These are phyloP conservation scores for Notothenia rossii DNA, from an alignment of 2,113 vertebrate genomes.

Conservation along the genomic window DNA sequence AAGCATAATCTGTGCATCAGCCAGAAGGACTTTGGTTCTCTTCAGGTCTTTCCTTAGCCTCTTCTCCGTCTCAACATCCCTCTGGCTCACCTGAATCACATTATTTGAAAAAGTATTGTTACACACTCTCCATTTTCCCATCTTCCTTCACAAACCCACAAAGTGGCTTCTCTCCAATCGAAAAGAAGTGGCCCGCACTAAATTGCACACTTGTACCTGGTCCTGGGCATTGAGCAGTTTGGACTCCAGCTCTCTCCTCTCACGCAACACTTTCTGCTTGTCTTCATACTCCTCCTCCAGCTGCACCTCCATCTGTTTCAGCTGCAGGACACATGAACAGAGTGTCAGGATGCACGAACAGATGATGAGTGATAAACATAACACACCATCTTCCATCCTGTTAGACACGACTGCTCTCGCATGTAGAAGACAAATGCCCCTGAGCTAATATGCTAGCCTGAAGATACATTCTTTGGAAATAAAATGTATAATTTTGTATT, in stretches of 20 bases:
- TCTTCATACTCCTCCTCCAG: slow-evolving; percentile 98
- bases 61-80: slow-evolving; percentile 94
- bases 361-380: slow-evolving; percentile 48
- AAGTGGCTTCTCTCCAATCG: slow-evolving; percentile 64
- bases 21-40: slow-evolving; percentile 96
- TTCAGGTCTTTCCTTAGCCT: slow-evolving; percentile 95
- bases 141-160: slow-evolving; percentile 36
- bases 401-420: slow-evolving; percentile 47
- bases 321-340: slow-evolving; percentile 76
- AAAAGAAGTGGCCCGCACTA: slow-evolving; percentile 47
- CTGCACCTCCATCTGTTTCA: slow-evolving; percentile 98
- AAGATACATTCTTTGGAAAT: not conserved
- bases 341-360: slow-evolving; percentile 47
- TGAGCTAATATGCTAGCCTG: not conserved
- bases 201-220: slow-evolving; percentile 85
- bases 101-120: slow-evolving; percentile 24
- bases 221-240: slow-evolving; percentile 91
- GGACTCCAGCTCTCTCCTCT: slow-evolving; percentile 94
- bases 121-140: slow-evolving; percentile 21
- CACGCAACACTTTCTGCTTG: slow-evolving; percentile 96
- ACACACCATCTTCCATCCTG: slow-evolving; percentile 34
- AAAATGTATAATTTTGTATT: not conserved
- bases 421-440: slow-evolving; percentile 28
- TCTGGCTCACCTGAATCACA: slow-evolving; percentile 88
- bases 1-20: slow-evolving; percentile 97